Conservation (phyloP, 2,113 vertebrate genomes). For the Bujurquina vittata region DNA sequence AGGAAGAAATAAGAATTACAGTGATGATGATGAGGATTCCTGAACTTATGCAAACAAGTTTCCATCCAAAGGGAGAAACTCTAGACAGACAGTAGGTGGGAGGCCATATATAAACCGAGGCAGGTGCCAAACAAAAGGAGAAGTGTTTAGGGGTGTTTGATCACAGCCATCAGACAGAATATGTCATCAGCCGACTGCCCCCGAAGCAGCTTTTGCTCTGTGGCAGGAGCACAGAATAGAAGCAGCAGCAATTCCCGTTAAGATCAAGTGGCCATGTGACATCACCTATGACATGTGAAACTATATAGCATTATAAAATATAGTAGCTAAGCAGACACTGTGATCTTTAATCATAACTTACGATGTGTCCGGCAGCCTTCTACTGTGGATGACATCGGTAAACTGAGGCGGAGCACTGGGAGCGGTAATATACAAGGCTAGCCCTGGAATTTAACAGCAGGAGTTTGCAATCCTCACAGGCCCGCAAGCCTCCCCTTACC, state of each 20-base stretch:
- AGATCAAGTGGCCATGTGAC: slow-evolving; percentile 23
- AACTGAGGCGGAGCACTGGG: slow-evolving; percentile 17
- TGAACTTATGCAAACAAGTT: slow-evolving; percentile 45
- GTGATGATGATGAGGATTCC: slow-evolving; percentile 44
- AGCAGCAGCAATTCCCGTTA: background rate
- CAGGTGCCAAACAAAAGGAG: slow-evolving; percentile 51
- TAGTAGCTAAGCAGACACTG: slow-evolving; percentile 45
- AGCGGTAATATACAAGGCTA: slow-evolving; percentile 26
- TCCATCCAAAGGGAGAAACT: slow-evolving; percentile 43
- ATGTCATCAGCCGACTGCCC: slow-evolving; percentile 24
- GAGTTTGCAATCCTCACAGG: slow-evolving; percentile 31
- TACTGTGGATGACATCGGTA: slow-evolving; percentile 11
- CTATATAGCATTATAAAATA: slow-evolving; percentile 37
- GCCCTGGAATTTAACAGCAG: slow-evolving; percentile 31
- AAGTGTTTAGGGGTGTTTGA: slow-evolving; percentile 47
- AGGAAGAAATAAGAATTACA: slow-evolving; percentile 42
- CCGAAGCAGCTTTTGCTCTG: background rate
- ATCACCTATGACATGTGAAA: slow-evolving; percentile 40
- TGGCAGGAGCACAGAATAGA: background rate
- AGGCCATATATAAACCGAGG: slow-evolving; percentile 35
- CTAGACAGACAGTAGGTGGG: slow-evolving; percentile 56
- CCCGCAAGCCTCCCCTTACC: slow-evolving; percentile 53
- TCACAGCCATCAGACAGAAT: slow-evolving; percentile 53
- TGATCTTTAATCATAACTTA: slow-evolving; percentile 40
- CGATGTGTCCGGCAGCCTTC: slow-evolving; percentile 34